A percentile compares a stretch with the other conserved stretches of the same genome.
Evolutionary conservation across 1,140 invertebrate genomes (phyloP).

Genomic region (Meteorus sp.): DNA sequence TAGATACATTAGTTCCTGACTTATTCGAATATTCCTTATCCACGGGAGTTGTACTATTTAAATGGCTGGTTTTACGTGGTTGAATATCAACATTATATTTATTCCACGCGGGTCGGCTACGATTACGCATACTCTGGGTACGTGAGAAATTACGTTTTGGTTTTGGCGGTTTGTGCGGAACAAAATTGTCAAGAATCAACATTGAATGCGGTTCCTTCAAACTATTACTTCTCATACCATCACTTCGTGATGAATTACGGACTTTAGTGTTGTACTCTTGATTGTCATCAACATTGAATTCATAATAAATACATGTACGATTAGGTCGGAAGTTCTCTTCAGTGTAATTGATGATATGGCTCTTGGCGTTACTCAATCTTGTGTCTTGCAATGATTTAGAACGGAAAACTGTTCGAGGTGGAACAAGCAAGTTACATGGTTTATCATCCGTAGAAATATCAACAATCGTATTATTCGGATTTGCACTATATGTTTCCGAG

Average conservation of each 20-base stretch:
- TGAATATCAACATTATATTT: constrained; percentile 39
- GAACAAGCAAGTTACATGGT: constrained; percentile 7
- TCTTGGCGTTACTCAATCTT: constrained; percentile 38
- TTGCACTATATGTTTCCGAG: constrained; percentile 47
- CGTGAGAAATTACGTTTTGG: constrained; percentile 49
- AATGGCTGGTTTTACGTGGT: constrained; percentile 20
- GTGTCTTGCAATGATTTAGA: constrained; percentile 60
- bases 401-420: constrained; percentile 47
- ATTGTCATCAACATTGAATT: constrained; percentile 40
- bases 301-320: constrained; percentile 42
- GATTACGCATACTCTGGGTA: constrained; percentile 51
- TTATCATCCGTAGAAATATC: constrained; percentile 14
- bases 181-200: constrained; percentile 51
- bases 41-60: constrained; percentile 19
- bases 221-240: constrained; percentile 34
- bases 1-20: neutral
- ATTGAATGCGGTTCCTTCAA: constrained; percentile 45
- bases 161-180: constrained; percentile 59
- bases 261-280: constrained; percentile 29
- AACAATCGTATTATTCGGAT: constrained; percentile 35
- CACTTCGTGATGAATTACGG: constrained; percentile 25
- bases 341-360: constrained; percentile 28
- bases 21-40: neutral
- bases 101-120: constrained; percentile 46
- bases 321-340: constrained; percentile 36